A percentile compares a stretch with the other conserved stretches of the same genome.
Evolutionary conservation across 2,888 invertebrate species (phyloP).

Genomic region (Peribatodes rhomboidaria): DNA sequence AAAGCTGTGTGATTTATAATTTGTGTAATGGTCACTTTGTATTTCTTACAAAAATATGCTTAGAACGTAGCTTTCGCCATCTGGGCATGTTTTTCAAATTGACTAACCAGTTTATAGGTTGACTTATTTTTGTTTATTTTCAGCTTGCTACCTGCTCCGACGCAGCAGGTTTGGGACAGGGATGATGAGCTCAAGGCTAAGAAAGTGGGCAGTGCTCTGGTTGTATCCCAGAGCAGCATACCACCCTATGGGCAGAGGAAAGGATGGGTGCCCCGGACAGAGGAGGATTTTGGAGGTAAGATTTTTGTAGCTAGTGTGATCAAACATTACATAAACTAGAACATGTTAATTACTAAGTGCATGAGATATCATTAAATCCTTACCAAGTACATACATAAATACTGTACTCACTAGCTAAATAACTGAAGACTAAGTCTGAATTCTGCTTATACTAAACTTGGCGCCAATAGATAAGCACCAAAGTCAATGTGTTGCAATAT

Average conservation of each 20-base stretch:
- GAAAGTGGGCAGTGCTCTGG: constrained; percentile 88
- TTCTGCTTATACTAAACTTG: too few relatives aligned
- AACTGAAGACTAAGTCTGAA: too few relatives aligned
- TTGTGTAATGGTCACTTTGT: background rate
- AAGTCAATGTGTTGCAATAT: too few relatives aligned
- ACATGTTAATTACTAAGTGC: too few relatives aligned
- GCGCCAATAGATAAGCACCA: too few relatives aligned
- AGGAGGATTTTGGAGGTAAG: constrained; percentile 89
- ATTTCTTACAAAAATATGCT: background rate
- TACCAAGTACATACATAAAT: too few relatives aligned
- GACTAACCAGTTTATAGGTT: background rate
- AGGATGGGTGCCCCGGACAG: constrained; percentile 96
- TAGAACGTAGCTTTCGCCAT: background rate
- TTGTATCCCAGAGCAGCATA: constrained; percentile 92
- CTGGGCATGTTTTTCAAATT: background rate
- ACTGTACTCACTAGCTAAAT: too few relatives aligned
- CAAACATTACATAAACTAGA: too few relatives aligned
- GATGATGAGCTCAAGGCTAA: constrained; percentile 91
- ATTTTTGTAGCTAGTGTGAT: constrained; percentile 1
- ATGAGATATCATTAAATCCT: too few relatives aligned
- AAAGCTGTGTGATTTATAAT: background rate
- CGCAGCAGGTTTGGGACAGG: constrained; percentile 95
- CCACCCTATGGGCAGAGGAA: constrained; percentile 98
- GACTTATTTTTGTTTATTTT: constrained; percentile 42
- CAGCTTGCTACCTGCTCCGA: constrained; percentile 95